phyloP scores from a whole-genome alignment of 2,888 invertebrate species.

The Aleiodes alternator region DNA sequence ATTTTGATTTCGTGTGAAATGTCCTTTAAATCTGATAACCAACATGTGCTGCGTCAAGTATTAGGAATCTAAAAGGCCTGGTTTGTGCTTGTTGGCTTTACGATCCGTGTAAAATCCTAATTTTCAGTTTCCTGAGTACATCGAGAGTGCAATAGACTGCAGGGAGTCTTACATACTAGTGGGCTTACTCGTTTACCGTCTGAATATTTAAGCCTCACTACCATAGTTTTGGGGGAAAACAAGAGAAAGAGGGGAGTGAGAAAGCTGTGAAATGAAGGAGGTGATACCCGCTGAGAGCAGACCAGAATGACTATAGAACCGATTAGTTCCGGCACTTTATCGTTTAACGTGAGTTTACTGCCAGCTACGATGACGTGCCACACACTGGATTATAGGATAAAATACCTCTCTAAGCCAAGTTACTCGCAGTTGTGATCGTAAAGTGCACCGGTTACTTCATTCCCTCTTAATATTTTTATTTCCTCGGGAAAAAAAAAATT shows the following conservation, averaged over 20 bases:
- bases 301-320: slow-evolving; percentile 53
- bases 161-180: slow-evolving; percentile 13
- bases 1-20: slow-evolving; percentile 15
- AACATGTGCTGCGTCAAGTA: slow-evolving; percentile 4
- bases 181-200: slow-evolving; percentile 14
- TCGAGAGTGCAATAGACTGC: slow-evolving; percentile 25
- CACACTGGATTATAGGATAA: slow-evolving; percentile 45
- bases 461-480: slow-evolving; percentile 11
- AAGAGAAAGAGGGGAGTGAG: too few species aligned
- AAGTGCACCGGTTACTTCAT: slow-evolving; percentile 38
- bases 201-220: slow-evolving; percentile 47
- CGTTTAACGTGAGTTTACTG: slow-evolving; percentile 61
- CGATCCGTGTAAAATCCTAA: slow-evolving; percentile 45
- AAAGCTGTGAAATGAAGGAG: slow-evolving; percentile 17
- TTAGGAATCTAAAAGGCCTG: background rate
- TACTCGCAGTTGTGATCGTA: slow-evolving; percentile 40
- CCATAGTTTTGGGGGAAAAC: slow-evolving; percentile 9
- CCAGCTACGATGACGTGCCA: slow-evolving; percentile 55
- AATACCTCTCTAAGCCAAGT: slow-evolving; percentile 47
- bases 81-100: slow-evolving; percentile 40
- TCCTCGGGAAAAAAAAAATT: background rate
- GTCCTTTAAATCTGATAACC: slow-evolving; percentile 36
- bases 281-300: background rate
- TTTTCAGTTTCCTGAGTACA: slow-evolving; percentile 36
- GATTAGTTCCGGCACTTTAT: slow-evolving; percentile 65